Percentiles rank a stretch among this genome's conserved stretches.
phyloP scores from a whole-genome alignment of 2,113 vertebrate species.

The Fregetta grallaria region DNA sequence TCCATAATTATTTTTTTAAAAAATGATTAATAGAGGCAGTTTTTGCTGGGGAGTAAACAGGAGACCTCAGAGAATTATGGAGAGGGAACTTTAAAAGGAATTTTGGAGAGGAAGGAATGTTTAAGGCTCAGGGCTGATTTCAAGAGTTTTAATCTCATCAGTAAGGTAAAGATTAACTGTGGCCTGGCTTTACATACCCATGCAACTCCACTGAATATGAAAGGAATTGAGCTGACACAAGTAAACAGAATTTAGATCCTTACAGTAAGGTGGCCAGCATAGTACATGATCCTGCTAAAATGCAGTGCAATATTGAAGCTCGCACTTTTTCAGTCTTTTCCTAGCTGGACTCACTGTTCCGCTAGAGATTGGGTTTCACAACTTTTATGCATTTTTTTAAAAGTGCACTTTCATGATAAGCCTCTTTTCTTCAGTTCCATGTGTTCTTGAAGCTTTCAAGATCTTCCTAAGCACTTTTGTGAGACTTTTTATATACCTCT shows the following conservation, averaged over 20 bases:
- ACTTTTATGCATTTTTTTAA: neutral
- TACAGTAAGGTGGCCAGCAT: neutral
- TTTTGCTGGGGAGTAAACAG: neutral
- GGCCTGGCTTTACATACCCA: neutral
- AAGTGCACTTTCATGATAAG: neutral
- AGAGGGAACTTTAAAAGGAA: neutral
- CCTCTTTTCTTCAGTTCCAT: neutral
- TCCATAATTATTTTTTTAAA: neutral
- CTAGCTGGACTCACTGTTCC: neutral
- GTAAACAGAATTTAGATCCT: neutral
- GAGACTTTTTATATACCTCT: slow-evolving; percentile 33
- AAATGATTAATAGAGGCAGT: neutral
- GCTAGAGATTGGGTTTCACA: neutral
- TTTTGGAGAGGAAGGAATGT: neutral
- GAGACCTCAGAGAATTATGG: neutral
- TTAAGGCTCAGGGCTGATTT: neutral
- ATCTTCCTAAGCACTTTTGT: neutral
- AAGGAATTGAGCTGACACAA: neutral
- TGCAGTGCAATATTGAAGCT: neutral
- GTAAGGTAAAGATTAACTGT: neutral
- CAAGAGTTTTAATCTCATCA: neutral
- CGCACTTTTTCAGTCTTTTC: neutral
- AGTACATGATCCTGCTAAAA: neutral
- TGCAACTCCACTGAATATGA: neutral
- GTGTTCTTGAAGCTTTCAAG: neutral